These are phyloP conservation scores for Syrmaticus mikado DNA, from an alignment of 2,113 vertebrate species.

Conservation along the genomic window DNA sequence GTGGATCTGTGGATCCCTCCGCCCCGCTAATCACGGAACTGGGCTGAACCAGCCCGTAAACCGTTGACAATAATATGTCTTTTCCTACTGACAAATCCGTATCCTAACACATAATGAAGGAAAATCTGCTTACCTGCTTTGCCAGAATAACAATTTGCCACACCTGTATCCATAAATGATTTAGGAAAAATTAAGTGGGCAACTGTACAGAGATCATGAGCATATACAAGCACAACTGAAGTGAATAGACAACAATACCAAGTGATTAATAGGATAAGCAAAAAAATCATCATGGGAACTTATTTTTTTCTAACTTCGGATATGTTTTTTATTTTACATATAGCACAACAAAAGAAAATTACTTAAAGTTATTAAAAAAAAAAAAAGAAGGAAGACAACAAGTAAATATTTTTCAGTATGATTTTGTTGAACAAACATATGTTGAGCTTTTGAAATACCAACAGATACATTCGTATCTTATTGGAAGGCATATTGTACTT, in stretches of 20 bases:
- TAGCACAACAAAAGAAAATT: neutral
- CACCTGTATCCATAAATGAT: neutral
- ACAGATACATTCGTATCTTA: neutral
- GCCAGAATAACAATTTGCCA: neutral
- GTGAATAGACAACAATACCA: neutral
- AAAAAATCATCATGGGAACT: neutral
- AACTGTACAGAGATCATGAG: neutral
- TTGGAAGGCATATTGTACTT: neutral
- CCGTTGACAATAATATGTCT: neutral
- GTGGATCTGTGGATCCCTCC: no score
- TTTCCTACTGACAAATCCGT: neutral
- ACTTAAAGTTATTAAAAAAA: neutral
- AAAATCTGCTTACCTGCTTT: neutral
- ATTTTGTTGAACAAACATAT: neutral
- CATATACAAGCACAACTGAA: neutral
- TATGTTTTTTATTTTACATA: neutral
- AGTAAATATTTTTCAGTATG: no score
- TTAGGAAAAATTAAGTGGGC: neutral
- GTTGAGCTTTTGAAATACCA: neutral
- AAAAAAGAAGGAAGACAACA: no score
- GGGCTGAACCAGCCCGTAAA: no score
- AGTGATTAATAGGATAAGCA: neutral
- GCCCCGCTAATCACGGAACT: no score
- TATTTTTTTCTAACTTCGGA: neutral
- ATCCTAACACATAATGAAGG: neutral